Conservation (phyloP, 2,113 vertebrate species). For the Chaetodon trifascialis region DNA sequence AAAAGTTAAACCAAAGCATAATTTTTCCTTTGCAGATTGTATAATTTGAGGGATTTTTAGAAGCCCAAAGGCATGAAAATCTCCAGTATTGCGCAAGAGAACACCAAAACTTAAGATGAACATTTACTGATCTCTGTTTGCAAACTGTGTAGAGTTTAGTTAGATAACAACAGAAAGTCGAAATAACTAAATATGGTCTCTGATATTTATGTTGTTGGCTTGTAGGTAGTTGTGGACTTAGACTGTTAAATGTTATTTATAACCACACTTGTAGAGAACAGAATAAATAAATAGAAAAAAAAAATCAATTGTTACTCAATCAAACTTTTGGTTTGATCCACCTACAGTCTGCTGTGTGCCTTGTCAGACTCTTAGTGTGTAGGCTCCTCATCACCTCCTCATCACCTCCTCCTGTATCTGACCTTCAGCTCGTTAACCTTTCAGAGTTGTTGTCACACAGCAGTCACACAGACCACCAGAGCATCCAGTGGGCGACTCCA, state of each 20-base stretch:
- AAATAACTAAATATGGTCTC: background rate
- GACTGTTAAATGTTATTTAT: background rate
- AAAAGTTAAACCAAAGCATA: no score
- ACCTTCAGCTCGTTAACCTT: conserved; percentile 36
- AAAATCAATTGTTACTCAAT: no score
- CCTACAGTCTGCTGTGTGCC: background rate
- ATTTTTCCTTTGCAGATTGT: no score
- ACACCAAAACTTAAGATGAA: no score
- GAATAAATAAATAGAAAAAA: background rate
- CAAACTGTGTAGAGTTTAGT: no score
- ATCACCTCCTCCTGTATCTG: background rate
- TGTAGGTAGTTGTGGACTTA: no score
- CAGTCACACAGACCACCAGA: conserved; percentile 49
- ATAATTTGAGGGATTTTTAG: no score
- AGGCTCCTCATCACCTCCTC: conserved; percentile 10
- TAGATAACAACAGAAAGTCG: background rate
- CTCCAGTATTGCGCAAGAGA: no score
- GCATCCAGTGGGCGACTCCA: conserved; percentile 24
- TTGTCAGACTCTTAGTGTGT: background rate
- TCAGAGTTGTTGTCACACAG: background rate
- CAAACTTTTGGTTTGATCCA: background rate
- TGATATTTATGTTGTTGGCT: background rate
- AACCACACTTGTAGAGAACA: background rate
- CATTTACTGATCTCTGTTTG: background rate
- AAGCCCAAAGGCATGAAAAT: no score